phyloP scores from a whole-genome alignment of 1,140 invertebrate species.

The Caenorhabditis inopinata region DNA sequence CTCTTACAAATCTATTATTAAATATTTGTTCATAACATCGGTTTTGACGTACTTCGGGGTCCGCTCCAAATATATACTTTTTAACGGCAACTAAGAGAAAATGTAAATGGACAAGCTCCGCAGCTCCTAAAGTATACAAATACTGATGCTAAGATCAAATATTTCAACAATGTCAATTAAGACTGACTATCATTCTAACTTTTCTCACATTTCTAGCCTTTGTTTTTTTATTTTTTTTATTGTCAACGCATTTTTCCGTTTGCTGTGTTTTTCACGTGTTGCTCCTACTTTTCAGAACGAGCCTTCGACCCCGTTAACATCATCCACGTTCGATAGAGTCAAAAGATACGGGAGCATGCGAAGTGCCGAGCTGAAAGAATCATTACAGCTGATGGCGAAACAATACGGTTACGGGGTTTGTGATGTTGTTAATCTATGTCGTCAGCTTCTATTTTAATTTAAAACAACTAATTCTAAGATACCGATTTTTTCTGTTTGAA shows the following conservation, averaged over 20 bases:
- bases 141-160: too few relatives aligned
- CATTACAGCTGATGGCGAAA: slow-evolving; percentile 15
- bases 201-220: not conserved
- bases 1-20: too few relatives aligned
- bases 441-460: not conserved
- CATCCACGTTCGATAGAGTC: slow-evolving; percentile 36
- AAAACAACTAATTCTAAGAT: too few relatives aligned
- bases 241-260: not conserved
- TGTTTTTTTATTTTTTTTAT: not conserved
- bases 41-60: too few relatives aligned
- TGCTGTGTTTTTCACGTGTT: not conserved
- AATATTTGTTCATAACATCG: too few relatives aligned
- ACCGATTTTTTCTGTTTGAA: too few relatives aligned
- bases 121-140: too few relatives aligned
- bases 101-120: too few relatives aligned
- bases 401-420: slow-evolving; percentile 30
- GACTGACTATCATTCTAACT: too few relatives aligned
- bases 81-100: too few relatives aligned
- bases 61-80: too few relatives aligned
- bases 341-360: slow-evolving; percentile 52
- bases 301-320: not conserved
- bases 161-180: too few relatives aligned
- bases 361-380: slow-evolving; percentile 36
- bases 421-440: not conserved
- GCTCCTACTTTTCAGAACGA: not conserved